phyloP scores from a whole-genome alignment of 2,888 invertebrate genomes.

The Unio delphinus region DNA sequence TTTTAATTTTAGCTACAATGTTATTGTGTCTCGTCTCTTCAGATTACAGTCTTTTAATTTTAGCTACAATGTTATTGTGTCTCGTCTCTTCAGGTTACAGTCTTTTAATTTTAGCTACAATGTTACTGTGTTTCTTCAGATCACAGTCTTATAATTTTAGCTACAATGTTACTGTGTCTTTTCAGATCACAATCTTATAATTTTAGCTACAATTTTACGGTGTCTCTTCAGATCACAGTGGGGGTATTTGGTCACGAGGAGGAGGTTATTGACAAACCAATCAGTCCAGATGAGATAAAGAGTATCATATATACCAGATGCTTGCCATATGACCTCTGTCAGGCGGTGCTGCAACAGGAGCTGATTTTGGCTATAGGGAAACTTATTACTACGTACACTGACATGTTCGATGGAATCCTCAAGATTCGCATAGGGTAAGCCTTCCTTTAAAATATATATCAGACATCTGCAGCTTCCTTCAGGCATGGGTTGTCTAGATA shows the following conservation, averaged over 20 bases:
- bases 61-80: too few relatives aligned
- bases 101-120: too few relatives aligned
- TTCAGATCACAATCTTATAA: not conserved
- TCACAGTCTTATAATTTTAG: too few relatives aligned
- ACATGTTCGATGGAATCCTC: conserved; percentile 95
- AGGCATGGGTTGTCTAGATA: too few relatives aligned
- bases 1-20: too few relatives aligned
- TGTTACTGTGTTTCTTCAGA: too few relatives aligned
- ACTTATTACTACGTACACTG: conserved; percentile 91
- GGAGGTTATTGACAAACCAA: conserved; percentile 92
- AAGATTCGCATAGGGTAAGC: conserved; percentile 81
- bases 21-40: not conserved
- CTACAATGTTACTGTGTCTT: too few relatives aligned
- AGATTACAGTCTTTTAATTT: too few relatives aligned
- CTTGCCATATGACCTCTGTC: conserved; percentile 84
- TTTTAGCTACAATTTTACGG: not conserved
- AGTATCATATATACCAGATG: conserved; percentile 85
- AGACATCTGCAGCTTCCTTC: too few relatives aligned
- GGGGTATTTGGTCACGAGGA: conserved; percentile 96
- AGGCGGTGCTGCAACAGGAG: conserved; percentile 93
- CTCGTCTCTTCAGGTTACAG: too few relatives aligned
- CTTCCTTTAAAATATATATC: too few relatives aligned
- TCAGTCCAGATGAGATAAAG: conserved; percentile 96
- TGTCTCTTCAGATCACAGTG: conserved; percentile 81
- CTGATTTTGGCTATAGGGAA: conserved; percentile 94